Evolutionary conservation across 1,140 invertebrate genomes (phyloP), one percentile per base, ranked within the genome.

Genomic region (Bombus haemorrhoidalis): DNA sequence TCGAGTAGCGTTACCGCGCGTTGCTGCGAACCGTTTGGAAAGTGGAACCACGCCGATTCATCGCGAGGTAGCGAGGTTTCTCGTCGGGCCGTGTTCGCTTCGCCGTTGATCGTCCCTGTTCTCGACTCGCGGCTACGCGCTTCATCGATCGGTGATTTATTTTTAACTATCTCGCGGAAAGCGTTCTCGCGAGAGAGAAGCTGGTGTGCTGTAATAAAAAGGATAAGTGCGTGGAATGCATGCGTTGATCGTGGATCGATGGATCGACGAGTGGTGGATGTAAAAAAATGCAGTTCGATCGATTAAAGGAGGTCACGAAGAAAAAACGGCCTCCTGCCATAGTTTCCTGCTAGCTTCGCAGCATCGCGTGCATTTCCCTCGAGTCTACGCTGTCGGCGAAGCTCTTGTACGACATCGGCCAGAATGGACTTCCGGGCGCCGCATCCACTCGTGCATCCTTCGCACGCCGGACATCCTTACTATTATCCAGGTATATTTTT

Each of bases 361-460:
- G 71, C 66, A 41, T 73, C 41, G 77, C 68, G 57, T 68, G 80
- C 83, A 82, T 86, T 68, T 78, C 74, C 69, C 64, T 83, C 68
- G 76, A 43, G 39, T 79, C 64, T 75, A 80, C 73, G 74, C 12
- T 28, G 64, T 57, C 43, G 53, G 68, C 66, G 32, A 18, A 85
- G 68, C 78, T 82, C 84, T 78, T 37, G 68, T 39, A 79, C 59
- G 34, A 68, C 59, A 71, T 39, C 12, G 6, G n/a, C 66, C 81
- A 92, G 89, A 91, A 95, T 94, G 94, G 94, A 95, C 92, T 95
- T 94, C 92, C 94, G 94, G 75, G 93, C 94, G 74, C 94, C 94
- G 25, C 94, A 95, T 91, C 94, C 94, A 78, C 93, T 93, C 84
- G 92, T 94, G 86, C 94, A 94, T 86, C 93, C 94, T 37, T 92